Conservation (phyloP, 2,113 vertebrate genomes). For the Pseudorasbora parva region DNA sequence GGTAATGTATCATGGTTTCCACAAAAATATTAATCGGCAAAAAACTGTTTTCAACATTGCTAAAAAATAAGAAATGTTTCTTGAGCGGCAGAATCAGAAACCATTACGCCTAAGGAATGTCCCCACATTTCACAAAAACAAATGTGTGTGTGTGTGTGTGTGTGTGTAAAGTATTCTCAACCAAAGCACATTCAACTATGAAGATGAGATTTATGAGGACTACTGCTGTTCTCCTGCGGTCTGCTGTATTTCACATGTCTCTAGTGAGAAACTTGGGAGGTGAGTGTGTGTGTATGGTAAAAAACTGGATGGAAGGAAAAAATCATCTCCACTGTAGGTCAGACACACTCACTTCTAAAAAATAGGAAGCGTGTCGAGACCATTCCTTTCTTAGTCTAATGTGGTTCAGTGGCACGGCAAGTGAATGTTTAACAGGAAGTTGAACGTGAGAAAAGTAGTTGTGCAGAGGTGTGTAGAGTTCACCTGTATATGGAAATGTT, state of each 20-base stretch:
- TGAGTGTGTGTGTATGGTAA: neutral
- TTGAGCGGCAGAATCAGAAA: too few relatives aligned
- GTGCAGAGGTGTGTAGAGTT: constrained; percentile 4
- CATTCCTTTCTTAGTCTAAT: neutral
- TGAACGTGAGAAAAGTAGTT: neutral
- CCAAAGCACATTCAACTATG: constrained; percentile 16
- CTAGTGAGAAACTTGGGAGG: neutral
- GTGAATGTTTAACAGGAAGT: constrained; percentile 19
- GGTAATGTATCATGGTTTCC: too few relatives aligned
- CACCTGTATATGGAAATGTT: constrained; percentile 95
- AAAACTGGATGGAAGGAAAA: constrained; percentile 22
- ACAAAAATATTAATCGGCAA: too few relatives aligned
- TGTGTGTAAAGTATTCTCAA: too few relatives aligned
- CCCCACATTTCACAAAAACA: too few relatives aligned
- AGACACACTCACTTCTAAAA: constrained; percentile 11
- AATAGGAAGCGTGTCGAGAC: neutral
- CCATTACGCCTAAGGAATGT: too few relatives aligned
- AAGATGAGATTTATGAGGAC: constrained; percentile 40
- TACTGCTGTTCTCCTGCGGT: constrained; percentile 14
- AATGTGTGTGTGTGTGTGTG: too few relatives aligned
- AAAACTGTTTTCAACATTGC: too few relatives aligned
- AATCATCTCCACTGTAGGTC: constrained; percentile 8
- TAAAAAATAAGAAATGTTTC: too few relatives aligned
- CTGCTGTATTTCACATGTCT: constrained; percentile 27
- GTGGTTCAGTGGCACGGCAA: neutral